phyloP scores from a whole-genome alignment of 37 sponge, comb jelly and placozoan genomes.

The Oopsacas minuta region DNA sequence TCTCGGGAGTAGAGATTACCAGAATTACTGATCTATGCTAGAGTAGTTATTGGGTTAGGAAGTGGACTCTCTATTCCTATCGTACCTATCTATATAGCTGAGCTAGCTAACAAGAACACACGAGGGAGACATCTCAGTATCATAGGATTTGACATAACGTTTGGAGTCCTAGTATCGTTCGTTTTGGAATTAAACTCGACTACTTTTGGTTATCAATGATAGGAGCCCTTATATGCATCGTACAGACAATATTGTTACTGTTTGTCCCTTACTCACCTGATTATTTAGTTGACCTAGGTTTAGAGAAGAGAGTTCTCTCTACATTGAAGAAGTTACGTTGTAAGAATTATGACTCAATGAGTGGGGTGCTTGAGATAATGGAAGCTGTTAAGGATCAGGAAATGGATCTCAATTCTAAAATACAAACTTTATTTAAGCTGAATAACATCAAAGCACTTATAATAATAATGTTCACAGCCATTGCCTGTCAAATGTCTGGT shows the following conservation, averaged over 20 bases:
- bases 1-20: neutral
- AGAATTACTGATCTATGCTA: neutral
- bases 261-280: neutral
- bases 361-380: neutral
- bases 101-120: constrained; percentile 1
- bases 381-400: neutral
- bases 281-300: neutral
- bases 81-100: neutral
- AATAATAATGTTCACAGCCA: neutral
- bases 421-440: neutral
- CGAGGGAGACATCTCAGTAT: constrained; percentile 7
- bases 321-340: neutral
- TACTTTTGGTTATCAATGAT: neutral
- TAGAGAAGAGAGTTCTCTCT: neutral
- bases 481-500: neutral
- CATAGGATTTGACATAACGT: neutral
- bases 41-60: neutral
- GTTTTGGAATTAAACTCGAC: neutral
- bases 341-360: neutral
- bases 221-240: neutral
- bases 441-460: neutral
- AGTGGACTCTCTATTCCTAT: neutral
- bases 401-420: neutral
- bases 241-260: neutral
- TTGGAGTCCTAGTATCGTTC: neutral